Base-by-base conservation (phyloP, 2,797 vertebrate species). In the Cetoscarus ocellatus region DNA sequence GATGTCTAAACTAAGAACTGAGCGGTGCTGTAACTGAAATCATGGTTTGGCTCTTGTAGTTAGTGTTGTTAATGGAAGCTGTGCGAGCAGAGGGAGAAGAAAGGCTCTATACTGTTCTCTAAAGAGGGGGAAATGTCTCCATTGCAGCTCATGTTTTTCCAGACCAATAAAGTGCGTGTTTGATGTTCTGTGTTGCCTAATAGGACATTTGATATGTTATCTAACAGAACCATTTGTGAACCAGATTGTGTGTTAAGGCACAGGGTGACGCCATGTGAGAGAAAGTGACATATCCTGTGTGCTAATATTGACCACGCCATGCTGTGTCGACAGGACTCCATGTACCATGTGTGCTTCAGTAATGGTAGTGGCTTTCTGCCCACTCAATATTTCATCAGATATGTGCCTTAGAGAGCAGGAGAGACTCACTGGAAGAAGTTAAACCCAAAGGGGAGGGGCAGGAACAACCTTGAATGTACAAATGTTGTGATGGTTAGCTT, bases 291-390 rank as follows among this genome's bases (percentile, higher is more conserved):
- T 55, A 79, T 84, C 71, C 73, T 42, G 61, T 61, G 66, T 77
- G 78, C 77, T 84, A 83, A 87, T 80, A 87, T 85, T 85, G 78
- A 87, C 67, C 6, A n/a, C 67, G 67, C 52, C 74, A 60, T 12
- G 36, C 66, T 61, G 78, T 11, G 47, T 60, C 43, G 12, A 40
- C 63, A 64, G 45, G 45, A 58, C 71, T 61, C 57, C 70, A 38
- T 64, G 57, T 60, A 67, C 68, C 79, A 48, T 53, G 70, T 80
- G 73, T 66, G 70, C 67, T 48, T 62, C 47, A 0, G 61, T 61
- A 73, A 70, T 67, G 14, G 15, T 15, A 48, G 70, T 73, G 72
- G 81, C 69, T 67, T 44, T 35, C 53, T 66, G 76, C 67, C 73
- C 77, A 18, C 73, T 86, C 54, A 83, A 84, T 77, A 79, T 82